phyloP scores from a whole-genome alignment of 2,113 vertebrate genomes.

The Cryptoleucopteryx plumbea region DNA sequence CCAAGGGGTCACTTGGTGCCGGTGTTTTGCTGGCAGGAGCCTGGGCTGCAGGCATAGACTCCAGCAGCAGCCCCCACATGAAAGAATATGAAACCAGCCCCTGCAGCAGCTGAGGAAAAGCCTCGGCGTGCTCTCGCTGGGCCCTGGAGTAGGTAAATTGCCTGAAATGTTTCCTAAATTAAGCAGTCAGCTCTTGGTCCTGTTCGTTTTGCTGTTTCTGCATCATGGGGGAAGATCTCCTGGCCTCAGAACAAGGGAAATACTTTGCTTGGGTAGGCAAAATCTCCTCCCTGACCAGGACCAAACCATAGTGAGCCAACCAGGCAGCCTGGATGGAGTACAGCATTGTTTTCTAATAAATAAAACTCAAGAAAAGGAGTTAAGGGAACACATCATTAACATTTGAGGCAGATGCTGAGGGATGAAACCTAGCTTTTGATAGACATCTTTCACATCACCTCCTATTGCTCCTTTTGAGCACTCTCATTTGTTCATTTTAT shows the following conservation, averaged over 20 bases:
- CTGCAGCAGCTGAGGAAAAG: background rate
- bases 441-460: background rate
- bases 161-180: background rate
- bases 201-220: background rate
- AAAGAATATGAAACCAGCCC: background rate
- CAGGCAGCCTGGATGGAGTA: background rate
- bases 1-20: accelerated
- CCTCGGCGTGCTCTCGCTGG: accelerated
- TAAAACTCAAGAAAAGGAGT: background rate
- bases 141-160: background rate
- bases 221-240: background rate
- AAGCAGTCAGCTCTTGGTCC: background rate
- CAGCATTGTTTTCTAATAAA: background rate
- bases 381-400: background rate
- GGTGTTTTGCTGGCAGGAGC: background rate
- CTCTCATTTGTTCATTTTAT: background rate
- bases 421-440: background rate
- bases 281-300: background rate
- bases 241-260: background rate
- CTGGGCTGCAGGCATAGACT: background rate
- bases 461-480: background rate
- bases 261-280: background rate
- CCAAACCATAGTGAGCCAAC: background rate
- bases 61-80: background rate
- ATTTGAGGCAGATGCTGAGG: background rate